Conservation (phyloP, 2,797 vertebrate genomes). For the Apodemus agrarius region DNA sequence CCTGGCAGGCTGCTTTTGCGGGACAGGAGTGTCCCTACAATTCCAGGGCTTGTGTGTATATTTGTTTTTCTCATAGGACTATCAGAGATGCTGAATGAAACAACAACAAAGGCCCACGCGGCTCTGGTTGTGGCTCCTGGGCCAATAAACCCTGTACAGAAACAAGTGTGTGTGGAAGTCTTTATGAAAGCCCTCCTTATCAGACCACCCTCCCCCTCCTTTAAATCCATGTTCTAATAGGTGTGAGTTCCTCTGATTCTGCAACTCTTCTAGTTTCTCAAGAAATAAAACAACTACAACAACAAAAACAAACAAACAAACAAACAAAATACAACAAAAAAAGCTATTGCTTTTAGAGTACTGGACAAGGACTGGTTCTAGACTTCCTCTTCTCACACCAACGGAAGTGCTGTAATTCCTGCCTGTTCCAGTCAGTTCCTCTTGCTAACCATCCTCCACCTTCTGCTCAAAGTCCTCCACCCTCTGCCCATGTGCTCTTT, state of each 20-base stretch:
- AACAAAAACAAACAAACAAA: neutral
- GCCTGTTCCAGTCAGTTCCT: neutral
- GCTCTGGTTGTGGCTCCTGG: neutral
- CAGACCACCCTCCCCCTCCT: neutral
- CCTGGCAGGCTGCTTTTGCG: neutral
- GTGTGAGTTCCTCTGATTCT: neutral
- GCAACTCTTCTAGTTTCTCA: constrained; percentile 27
- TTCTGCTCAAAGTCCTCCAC: neutral
- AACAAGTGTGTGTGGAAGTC: neutral
- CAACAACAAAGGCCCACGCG: neutral
- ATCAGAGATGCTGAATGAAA: neutral
- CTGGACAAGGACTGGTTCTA: neutral
- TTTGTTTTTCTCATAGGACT: neutral
- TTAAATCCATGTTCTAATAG: neutral
- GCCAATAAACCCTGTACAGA: neutral
- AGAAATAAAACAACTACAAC: neutral
- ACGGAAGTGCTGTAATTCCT: neutral
- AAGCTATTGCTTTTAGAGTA: neutral
- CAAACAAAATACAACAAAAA: neutral
- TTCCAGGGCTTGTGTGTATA: no score
- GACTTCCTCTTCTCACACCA: neutral
- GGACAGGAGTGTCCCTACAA: neutral
- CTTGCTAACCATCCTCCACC: neutral
- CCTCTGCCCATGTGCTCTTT: neutral
- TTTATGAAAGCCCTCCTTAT: neutral